Percentiles rank a stretch among this genome's conserved stretches.
Conservation (phyloP, 2,888 invertebrate species). For the Euplexia lucipara region DNA sequence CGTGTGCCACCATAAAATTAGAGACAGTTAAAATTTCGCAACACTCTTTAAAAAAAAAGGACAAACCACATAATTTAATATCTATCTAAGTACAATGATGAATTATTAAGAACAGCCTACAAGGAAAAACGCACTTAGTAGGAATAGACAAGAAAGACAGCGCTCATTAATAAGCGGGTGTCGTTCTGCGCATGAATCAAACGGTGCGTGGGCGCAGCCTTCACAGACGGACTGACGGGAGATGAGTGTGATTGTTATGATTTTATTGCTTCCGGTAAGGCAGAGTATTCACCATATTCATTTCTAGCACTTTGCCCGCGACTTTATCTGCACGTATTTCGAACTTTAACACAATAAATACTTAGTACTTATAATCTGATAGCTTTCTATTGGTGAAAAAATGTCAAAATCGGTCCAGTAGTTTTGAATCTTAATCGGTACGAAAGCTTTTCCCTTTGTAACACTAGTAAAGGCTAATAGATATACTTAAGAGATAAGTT, state of each 20-base stretch:
- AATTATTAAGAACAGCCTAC: neutral
- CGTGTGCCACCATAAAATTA: too few relatives aligned
- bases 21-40: neutral
- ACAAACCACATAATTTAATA: neutral
- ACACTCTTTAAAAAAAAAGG: constrained; percentile 2
- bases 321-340: too few relatives aligned
- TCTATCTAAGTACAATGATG: neutral
- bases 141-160: constrained; percentile 34
- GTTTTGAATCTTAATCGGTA: too few relatives aligned
- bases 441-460: too few relatives aligned
- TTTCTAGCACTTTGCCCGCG: too few relatives aligned
- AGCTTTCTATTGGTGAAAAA: too few relatives aligned
- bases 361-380: too few relatives aligned
- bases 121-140: constrained; percentile 24
- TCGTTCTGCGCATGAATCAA: constrained; percentile 50
- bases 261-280: constrained; percentile 20
- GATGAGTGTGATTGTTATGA: constrained; percentile 20
- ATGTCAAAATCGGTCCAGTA: too few relatives aligned
- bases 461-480: too few relatives aligned
- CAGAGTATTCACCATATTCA: constrained; percentile 9
- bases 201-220: constrained; percentile 58
- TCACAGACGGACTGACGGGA: constrained; percentile 26
- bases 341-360: too few relatives aligned
- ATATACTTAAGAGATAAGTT: too few relatives aligned
- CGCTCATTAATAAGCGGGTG: constrained; percentile 37